Evolutionary conservation across 2,797 vertebrate species (phyloP).

Genomic region (Manis pentadactyla): DNA sequence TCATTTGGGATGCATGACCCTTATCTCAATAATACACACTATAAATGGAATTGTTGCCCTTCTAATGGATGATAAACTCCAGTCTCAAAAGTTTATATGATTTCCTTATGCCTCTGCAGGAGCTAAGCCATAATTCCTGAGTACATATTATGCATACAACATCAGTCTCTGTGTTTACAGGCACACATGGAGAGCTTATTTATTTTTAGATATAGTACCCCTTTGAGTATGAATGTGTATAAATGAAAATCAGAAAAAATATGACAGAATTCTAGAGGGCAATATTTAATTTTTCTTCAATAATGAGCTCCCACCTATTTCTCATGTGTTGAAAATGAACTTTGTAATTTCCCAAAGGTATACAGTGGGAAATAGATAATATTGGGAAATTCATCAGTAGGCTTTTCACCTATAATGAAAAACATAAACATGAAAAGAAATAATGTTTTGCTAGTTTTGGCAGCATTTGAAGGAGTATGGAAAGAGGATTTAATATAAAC

Average conservation of each 20-base stretch:
- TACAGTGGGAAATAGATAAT: slow-evolving; percentile 63
- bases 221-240: slow-evolving; percentile 49
- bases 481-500: slow-evolving; percentile 35
- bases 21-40: not conserved
- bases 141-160: not conserved
- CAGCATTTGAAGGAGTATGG: slow-evolving; percentile 36
- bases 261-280: slow-evolving; percentile 54
- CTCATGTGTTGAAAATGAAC: slow-evolving; percentile 72
- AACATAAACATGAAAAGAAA: slow-evolving; percentile 21
- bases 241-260: slow-evolving; percentile 66
- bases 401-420: slow-evolving; percentile 47
- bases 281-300: slow-evolving; percentile 77
- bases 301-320: slow-evolving; percentile 65
- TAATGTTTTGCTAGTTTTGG: not conserved
- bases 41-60: not conserved
- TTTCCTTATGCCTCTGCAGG: not conserved
- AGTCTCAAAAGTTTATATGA: slow-evolving; percentile 34
- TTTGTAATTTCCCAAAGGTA: slow-evolving; percentile 76
- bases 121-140: slow-evolving; percentile 48
- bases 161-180: slow-evolving; percentile 55
- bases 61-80: not conserved
- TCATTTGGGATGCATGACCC: not conserved
- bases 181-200: slow-evolving; percentile 9
- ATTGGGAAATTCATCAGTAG: slow-evolving; percentile 52
- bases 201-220: slow-evolving; percentile 61